Percentiles rank a stretch among this genome's conserved stretches.
Conservation (phyloP, 2,113 vertebrate genomes). For the Sardina pilchardus region DNA sequence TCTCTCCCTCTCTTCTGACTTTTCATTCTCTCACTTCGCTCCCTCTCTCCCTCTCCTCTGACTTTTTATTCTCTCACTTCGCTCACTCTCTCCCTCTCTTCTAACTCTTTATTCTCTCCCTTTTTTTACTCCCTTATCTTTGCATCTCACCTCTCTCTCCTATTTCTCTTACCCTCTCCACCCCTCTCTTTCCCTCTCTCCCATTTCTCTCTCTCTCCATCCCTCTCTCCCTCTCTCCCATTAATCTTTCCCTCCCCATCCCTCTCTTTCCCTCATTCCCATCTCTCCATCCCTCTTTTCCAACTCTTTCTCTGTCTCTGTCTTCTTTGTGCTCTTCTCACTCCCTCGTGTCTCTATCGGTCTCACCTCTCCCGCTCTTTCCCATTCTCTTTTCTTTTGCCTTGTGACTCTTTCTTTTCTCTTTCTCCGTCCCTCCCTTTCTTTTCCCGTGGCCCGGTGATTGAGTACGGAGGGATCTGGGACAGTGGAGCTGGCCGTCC, state of each 20-base stretch:
- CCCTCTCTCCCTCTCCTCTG: constrained; percentile 25
- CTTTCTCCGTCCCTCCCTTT: neutral
- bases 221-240: constrained; percentile 1
- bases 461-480: constrained; percentile 57
- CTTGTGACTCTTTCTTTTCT: neutral
- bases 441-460: constrained; percentile 46
- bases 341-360: neutral
- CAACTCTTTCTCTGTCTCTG: neutral
- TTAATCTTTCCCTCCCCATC: neutral
- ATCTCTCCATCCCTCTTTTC: neutral
- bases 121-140: constrained; percentile 15
- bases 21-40: neutral
- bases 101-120: constrained; percentile 34
- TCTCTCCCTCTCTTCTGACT: neutral
- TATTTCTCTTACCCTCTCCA: constrained; percentile 20
- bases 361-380: neutral
- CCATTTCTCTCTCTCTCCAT: neutral
- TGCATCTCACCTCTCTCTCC: constrained; percentile 38
- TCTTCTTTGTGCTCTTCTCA: neutral
- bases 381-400: neutral
- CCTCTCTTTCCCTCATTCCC: neutral
- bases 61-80: constrained; percentile 34
- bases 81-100: constrained; percentile 7
- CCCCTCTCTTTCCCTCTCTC: neutral
- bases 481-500: constrained; percentile 51